Percentiles rank a stretch among this genome's conserved stretches.
Conservation (phyloP, 1,140 invertebrate species). For the Scylla paramamosain region DNA sequence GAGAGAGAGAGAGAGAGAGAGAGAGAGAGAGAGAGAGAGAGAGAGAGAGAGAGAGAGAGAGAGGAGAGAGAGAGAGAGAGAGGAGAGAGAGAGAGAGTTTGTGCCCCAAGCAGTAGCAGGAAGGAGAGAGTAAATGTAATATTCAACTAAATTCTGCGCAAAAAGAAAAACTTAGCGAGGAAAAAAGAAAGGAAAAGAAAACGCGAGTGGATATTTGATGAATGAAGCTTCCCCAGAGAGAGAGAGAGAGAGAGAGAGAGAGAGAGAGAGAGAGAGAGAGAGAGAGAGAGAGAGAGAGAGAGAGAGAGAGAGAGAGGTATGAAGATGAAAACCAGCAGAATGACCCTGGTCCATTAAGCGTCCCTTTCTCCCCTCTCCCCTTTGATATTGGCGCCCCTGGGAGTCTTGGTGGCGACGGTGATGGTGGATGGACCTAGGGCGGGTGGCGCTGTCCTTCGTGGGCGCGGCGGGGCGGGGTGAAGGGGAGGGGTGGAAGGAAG, state of each 20-base stretch:
- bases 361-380: no score
- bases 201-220: neutral
- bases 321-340: no score
- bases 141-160: neutral
- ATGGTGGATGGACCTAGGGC: no score
- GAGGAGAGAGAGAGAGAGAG: constrained; percentile 45
- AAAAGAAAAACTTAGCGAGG: neutral
- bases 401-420: no score
- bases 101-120: neutral
- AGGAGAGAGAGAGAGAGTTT: constrained; percentile 40
- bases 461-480: no score
- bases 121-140: neutral
- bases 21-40: no score
- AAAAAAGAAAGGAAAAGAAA: neutral
- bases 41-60: neutral
- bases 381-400: no score
- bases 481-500: neutral
- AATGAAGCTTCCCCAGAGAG: neutral
- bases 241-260: neutral
- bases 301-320: no score
- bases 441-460: no score
- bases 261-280: neutral
- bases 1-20: no score
- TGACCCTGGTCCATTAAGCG: no score
- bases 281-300: neutral